Percentiles rank a stretch among this genome's conserved stretches.
Evolutionary conservation across 2,888 invertebrate species (phyloP).

Genomic region (Brenthis daphne): DNA sequence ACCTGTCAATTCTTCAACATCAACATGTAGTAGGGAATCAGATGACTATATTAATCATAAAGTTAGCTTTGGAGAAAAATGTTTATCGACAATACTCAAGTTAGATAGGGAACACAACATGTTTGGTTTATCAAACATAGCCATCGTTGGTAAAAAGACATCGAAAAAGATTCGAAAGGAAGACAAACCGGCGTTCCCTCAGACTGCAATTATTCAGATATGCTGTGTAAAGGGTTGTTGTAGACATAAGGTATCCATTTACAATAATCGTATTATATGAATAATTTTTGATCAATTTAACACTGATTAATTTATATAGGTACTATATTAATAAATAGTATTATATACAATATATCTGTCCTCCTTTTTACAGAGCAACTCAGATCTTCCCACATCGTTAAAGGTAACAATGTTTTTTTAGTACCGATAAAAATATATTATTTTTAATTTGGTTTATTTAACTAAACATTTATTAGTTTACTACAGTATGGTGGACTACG

Average conservation of each 20-base stretch:
- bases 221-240: conserved; percentile 63
- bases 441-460: too few species aligned
- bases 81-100: conserved; percentile 67
- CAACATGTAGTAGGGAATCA: conserved; percentile 53
- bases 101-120: conserved; percentile 73
- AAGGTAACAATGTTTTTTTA: conserved; percentile 51
- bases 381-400: conserved; percentile 63
- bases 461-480: too few species aligned
- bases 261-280: not conserved
- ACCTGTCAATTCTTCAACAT: conserved; percentile 53
- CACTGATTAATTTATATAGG: too few species aligned
- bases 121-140: conserved; percentile 71
- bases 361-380: conserved; percentile 62
- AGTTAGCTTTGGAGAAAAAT: conserved; percentile 56
- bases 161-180: conserved; percentile 58
- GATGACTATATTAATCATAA: conserved; percentile 45
- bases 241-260: conserved; percentile 52
- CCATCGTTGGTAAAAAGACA: conserved; percentile 56
- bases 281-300: too few species aligned
- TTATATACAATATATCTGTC: not conserved
- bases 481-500: too few species aligned
- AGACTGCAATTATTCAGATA: conserved; percentile 71
- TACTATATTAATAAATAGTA: not conserved
- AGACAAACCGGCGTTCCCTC: conserved; percentile 65
- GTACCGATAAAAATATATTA: too few species aligned